Evolutionary conservation across 2,888 invertebrate species (phyloP).

Genomic region (Electrophaes corylata): DNA sequence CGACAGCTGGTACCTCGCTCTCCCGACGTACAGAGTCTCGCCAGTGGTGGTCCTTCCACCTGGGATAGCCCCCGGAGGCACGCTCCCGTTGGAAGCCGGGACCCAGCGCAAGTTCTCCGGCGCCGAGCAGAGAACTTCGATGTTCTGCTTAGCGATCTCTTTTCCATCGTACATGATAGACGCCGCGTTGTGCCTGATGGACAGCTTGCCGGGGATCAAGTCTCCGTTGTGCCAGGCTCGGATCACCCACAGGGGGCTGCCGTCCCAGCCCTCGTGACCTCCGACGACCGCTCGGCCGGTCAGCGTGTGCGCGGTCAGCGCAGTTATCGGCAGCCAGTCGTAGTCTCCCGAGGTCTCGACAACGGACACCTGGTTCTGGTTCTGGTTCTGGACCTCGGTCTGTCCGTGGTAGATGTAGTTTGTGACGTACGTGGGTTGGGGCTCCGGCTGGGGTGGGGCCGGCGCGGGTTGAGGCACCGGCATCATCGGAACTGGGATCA

Average conservation of each 20-base stretch:
- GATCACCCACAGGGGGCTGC: slow-evolving; percentile 78
- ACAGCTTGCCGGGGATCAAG: slow-evolving; percentile 75
- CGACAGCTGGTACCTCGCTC: slow-evolving; percentile 83
- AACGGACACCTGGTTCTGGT: slow-evolving; percentile 58
- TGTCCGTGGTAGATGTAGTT: slow-evolving; percentile 77
- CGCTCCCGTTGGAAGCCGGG: slow-evolving; percentile 76
- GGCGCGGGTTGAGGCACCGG: slow-evolving; percentile 38
- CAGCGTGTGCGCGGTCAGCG: slow-evolving; percentile 62
- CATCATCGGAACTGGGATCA: slow-evolving; percentile 63
- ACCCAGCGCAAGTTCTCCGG: slow-evolving; percentile 79
- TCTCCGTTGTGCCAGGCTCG: slow-evolving; percentile 76
- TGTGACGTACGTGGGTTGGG: slow-evolving; percentile 69
- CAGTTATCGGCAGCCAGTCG: slow-evolving; percentile 73
- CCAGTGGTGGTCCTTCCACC: slow-evolving; percentile 79
- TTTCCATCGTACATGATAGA: slow-evolving; percentile 70
- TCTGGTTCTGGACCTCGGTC: slow-evolving; percentile 53
- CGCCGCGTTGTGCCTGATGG: slow-evolving; percentile 72
- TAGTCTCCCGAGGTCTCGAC: slow-evolving; percentile 70
- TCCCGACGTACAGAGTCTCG: slow-evolving; percentile 81
- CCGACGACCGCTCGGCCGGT: slow-evolving; percentile 73
- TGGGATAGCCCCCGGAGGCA: slow-evolving; percentile 82
- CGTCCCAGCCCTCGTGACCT: slow-evolving; percentile 80
- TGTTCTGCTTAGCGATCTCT: slow-evolving; percentile 74
- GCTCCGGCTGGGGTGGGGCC: slow-evolving; percentile 34
- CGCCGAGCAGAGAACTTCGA: slow-evolving; percentile 70